A percentile compares a stretch with the other conserved stretches of the same genome.
These are phyloP conservation scores for Ceyx melanurus DNA, from an alignment of 2,113 vertebrate species.

Conservation along the genomic window DNA sequence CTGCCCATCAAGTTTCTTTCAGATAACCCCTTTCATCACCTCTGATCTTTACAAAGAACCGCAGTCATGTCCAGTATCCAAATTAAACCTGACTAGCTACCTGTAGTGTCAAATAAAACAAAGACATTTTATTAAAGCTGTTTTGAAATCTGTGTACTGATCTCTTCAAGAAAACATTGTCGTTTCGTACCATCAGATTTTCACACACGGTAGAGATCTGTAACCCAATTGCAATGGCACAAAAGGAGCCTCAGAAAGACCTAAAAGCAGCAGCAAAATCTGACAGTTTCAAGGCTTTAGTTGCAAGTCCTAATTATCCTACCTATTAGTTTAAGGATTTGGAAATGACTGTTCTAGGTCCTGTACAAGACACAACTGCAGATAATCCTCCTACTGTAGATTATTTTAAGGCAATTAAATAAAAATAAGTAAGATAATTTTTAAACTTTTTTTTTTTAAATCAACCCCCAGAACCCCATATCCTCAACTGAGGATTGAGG, in stretches of 20 bases:
- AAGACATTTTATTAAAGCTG: neutral
- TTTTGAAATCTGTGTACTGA: neutral
- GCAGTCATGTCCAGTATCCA: neutral
- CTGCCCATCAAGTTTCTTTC: neutral
- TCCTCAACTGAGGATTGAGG: neutral
- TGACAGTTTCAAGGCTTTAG: neutral
- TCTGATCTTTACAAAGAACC: neutral
- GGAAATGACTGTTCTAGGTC: neutral
- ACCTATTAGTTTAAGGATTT: neutral
- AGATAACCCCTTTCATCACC: neutral
- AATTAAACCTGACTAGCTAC: neutral
- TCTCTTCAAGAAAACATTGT: neutral
- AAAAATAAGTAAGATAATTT: neutral
- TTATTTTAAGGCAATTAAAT: neutral
- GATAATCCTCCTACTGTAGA: neutral
- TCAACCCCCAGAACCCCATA: rapidly evolving
- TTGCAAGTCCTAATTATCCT: neutral
- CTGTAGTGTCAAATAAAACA: neutral
- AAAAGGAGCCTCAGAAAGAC: neutral
- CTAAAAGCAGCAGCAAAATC: neutral
- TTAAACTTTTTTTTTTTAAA: too few species aligned
- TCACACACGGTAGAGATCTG: neutral
- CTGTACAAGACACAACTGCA: neutral
- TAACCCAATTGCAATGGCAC: neutral
- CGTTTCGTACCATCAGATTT: neutral